Base-by-base conservation (phyloP, 2,888 invertebrate species). In the Phengaris alcon region DNA sequence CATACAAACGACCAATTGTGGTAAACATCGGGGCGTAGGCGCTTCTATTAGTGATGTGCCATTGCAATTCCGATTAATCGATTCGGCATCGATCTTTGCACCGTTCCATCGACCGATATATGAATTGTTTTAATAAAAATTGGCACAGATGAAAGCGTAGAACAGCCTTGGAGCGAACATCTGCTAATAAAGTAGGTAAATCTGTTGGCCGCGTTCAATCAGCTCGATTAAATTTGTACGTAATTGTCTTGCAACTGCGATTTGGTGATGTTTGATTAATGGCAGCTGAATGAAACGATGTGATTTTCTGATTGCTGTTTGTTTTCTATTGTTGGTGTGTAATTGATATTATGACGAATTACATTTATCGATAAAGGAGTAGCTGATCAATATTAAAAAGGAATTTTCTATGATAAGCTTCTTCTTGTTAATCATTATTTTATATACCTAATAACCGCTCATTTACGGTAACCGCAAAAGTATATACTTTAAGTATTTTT, bases 41-140 rank as follows among this genome's bases (percentile, higher is more conserved):
- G 91, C 88, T 85, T 88, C 88, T 88, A 91, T 92, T 92, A 88
- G 90, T 86, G 85, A 86, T 84, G 81, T 85, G 85, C 84, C 85
- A 87, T 84, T 90, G 90, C 90, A 90, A 92, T 90, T 90, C 82
- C 87, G 82, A 87, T 87, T 90, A 93, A 93, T 91, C 90, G 91
- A 91, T 90, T 90, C 87, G 90, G 88, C 91, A 91, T 91, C 92
- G 90, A 91, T 91, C 91, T 92, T 90, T 91, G 91, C 90, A 88
- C 91, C 85, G 84, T 82, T 82, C 87, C 87, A 81, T 87, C 79
- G 85, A 85, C 85, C 85, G 78, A 79, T 84, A 82, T 76, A 80
- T 77, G 79, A 81, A 80, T 80, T 77, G 79, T 76, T 82, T 79
- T 77, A 81, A 81, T 81, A 81, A 81, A 80, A 79, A 78, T 78